Conservation (phyloP, 2,797 vertebrate species). For the Distichodus sexfasciatus region DNA sequence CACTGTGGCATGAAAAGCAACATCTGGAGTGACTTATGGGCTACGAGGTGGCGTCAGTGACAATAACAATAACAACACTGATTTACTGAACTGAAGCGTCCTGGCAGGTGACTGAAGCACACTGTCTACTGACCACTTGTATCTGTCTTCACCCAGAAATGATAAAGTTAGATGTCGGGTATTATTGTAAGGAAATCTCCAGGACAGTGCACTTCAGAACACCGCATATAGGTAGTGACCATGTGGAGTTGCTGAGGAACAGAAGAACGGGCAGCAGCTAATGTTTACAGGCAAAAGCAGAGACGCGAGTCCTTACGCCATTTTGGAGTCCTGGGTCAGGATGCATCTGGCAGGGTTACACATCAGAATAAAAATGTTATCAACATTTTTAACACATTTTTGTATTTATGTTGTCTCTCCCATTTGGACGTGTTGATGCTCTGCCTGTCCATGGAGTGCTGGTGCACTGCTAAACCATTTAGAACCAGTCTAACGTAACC, state of each 20-base stretch:
- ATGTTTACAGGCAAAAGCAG: conserved; percentile 49
- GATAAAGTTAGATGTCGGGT: not conserved
- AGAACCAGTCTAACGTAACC: too few species aligned
- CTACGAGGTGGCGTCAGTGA: not conserved
- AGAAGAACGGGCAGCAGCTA: too few species aligned
- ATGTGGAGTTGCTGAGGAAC: too few species aligned
- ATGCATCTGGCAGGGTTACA: conserved; percentile 80
- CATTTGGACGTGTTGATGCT: not conserved
- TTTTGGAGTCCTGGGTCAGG: conserved; percentile 77
- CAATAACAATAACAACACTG: not conserved
- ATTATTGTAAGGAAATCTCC: not conserved
- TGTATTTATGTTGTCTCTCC: conserved; percentile 49
- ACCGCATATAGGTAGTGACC: too few species aligned
- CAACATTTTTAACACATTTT: conserved; percentile 68
- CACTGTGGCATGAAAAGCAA: not conserved
- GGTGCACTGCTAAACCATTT: too few species aligned
- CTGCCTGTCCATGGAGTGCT: too few species aligned
- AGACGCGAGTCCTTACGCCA: conserved; percentile 79
- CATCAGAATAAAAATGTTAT: conserved; percentile 76
- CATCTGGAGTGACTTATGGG: not conserved
- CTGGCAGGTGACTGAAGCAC: not conserved
- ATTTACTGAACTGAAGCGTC: not conserved
- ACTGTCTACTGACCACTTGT: not conserved
- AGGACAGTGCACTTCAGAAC: conserved; percentile 21
- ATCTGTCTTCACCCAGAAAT: not conserved